Conservation (phyloP, 1,140 invertebrate species). For the Drosophila grimshawi region DNA sequence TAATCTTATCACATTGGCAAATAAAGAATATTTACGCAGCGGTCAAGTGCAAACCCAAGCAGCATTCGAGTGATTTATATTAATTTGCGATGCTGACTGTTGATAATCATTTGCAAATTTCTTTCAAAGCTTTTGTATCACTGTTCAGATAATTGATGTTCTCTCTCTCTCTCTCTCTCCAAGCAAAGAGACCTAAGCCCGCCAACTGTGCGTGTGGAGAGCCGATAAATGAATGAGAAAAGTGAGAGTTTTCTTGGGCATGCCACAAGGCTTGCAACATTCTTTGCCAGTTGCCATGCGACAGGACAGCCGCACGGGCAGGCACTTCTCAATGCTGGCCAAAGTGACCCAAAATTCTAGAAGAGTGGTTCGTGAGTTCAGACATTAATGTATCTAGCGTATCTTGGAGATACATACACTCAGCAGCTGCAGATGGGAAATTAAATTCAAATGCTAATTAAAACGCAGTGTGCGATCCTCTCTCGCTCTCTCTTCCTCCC, state of each 20-base stretch:
- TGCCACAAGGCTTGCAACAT: slow-evolving; percentile 39
- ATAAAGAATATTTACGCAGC: no score
- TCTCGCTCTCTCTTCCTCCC: neutral
- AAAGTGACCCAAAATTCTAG: slow-evolving; percentile 14
- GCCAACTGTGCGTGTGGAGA: slow-evolving; percentile 11
- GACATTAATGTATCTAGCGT: slow-evolving; percentile 22
- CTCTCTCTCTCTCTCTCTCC: neutral
- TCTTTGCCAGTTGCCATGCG: slow-evolving; percentile 70
- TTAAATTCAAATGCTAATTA: slow-evolving; percentile 58
- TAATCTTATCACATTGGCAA: no score
- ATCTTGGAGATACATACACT: slow-evolving; percentile 34
- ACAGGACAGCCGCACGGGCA: slow-evolving; percentile 67
- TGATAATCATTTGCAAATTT: neutral
- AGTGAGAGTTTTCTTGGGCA: slow-evolving; percentile 17
- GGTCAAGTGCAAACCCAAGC: no score
- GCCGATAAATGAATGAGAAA: slow-evolving; percentile 11
- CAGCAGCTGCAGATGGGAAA: slow-evolving; percentile 28
- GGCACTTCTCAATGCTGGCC: slow-evolving; percentile 11
- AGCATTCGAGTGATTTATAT: no score
- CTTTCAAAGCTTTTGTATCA: neutral
- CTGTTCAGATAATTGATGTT: slow-evolving; percentile 14
- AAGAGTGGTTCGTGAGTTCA: slow-evolving; percentile 21
- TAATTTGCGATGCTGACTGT: no score
- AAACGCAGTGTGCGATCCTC: slow-evolving; percentile 49
- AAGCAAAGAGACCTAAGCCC: slow-evolving; percentile 14